phyloP scores from a whole-genome alignment of 2,797 vertebrate genomes.

The Holocentrus rufus region DNA sequence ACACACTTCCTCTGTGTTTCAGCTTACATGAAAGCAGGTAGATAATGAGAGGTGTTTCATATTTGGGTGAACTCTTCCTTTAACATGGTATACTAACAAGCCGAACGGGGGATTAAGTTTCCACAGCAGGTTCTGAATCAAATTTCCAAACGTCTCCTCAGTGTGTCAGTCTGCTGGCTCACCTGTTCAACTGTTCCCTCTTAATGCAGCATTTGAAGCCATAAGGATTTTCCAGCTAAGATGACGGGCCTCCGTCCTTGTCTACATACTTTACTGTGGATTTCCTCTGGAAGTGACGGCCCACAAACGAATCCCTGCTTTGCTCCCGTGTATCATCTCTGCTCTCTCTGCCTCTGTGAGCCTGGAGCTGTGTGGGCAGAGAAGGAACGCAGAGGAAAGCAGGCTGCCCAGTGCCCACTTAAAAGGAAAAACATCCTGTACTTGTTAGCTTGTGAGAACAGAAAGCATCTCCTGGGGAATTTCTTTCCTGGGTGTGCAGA shows the following conservation, averaged over 20 bases:
- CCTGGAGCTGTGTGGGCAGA: neutral
- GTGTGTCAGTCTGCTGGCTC: neutral
- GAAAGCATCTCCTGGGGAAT: neutral
- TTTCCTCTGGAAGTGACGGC: no score
- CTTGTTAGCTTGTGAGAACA: neutral
- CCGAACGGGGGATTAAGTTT: neutral
- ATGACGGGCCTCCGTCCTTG: neutral
- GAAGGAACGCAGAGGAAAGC: neutral
- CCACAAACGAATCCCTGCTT: no score
- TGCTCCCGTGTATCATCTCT: no score
- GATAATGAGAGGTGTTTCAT: no score
- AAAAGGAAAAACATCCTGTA: neutral
- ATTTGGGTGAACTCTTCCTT: neutral
- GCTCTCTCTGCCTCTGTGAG: no score
- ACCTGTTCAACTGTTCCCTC: neutral
- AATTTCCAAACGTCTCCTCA: neutral
- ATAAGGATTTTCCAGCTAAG: neutral
- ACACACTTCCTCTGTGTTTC: no score
- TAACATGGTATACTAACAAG: slow-evolving; percentile 8
- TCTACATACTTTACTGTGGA: no score
- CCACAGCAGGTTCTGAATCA: neutral
- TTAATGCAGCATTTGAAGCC: neutral
- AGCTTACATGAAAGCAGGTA: no score
- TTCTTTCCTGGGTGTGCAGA: neutral
- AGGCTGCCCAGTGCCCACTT: neutral